Conservation (phyloP, 2,888 invertebrate genomes). For the Prosopocoilus inquinatus region DNA sequence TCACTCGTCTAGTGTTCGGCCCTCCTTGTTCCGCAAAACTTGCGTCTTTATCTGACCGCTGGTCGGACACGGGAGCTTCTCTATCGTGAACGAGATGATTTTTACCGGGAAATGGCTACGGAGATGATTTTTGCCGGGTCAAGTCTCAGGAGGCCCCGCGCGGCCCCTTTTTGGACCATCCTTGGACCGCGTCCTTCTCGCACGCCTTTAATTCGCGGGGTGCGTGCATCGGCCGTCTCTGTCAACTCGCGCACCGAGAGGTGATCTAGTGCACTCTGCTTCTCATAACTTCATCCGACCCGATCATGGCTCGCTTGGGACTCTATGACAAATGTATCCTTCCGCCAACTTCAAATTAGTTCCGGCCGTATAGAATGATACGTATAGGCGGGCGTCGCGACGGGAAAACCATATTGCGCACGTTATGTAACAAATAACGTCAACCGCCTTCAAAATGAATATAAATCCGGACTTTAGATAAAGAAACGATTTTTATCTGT, state of each 20-base stretch:
- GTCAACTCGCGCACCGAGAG: constrained; percentile 36
- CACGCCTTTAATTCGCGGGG: constrained; percentile 21
- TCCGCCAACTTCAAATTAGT: constrained; percentile 55
- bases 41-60: constrained; percentile 30
- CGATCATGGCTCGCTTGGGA: constrained; percentile 53
- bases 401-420: constrained; percentile 42
- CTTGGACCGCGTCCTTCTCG: constrained; percentile 26
- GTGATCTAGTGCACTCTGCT: constrained; percentile 53
- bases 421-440: constrained; percentile 46
- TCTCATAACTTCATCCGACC: constrained; percentile 55
- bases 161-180: constrained; percentile 31
- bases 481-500: too few species aligned
- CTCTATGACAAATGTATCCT: constrained; percentile 55
- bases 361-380: constrained; percentile 46
- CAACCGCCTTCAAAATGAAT: background rate
- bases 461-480: background rate
- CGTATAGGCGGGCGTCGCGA: constrained; percentile 28
- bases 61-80: constrained; percentile 20
- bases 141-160: constrained; percentile 35
- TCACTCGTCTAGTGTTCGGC: constrained; percentile 31
- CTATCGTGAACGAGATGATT: constrained; percentile 40
- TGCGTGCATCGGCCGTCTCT: constrained; percentile 39
- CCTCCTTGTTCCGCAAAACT: constrained; percentile 28
- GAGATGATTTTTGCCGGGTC: constrained; percentile 43
- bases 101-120: constrained; percentile 40